Evolutionary conservation across 2,888 invertebrate species (phyloP).

Genomic region (Heliconius ethilla): DNA sequence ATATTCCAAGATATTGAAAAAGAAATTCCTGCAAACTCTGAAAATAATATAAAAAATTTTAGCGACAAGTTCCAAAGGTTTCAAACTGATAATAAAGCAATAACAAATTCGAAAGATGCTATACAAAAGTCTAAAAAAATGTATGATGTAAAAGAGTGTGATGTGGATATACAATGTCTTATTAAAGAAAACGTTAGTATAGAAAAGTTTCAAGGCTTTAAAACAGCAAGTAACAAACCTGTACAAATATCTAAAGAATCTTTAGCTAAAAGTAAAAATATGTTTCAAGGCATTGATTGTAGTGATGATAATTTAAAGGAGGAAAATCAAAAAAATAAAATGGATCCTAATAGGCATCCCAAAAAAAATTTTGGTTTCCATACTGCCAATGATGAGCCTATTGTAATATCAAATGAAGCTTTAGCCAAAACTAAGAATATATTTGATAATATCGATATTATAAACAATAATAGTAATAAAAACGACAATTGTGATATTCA

Average conservation of each 20-base stretch:
- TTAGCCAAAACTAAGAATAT: constrained; percentile 55
- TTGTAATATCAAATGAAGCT: constrained; percentile 54
- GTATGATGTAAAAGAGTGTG: constrained; percentile 49
- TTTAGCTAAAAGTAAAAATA: constrained; percentile 46
- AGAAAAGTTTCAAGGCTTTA: constrained; percentile 50
- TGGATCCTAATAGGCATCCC: neutral
- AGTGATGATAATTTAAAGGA: neutral
- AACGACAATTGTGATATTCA: neutral
- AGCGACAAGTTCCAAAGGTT: constrained; percentile 33
- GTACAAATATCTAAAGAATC: constrained; percentile 53
- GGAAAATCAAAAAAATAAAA: neutral
- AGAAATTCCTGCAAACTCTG: constrained; percentile 14
- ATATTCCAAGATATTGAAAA: constrained; percentile 55
- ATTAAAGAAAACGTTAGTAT: neutral
- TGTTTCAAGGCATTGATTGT: constrained; percentile 45
- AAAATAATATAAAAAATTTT: neutral
- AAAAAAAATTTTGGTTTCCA: neutral
- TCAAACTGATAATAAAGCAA: constrained; percentile 55
- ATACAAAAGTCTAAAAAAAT: constrained; percentile 51
- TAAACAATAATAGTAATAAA: neutral
- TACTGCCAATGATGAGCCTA: constrained; percentile 55
- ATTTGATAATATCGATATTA: constrained; percentile 49
- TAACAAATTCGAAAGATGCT: constrained; percentile 52
- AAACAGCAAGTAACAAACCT: constrained; percentile 61
- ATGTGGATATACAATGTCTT: neutral